A percentile compares a stretch with the other conserved stretches of the same genome.
Evolutionary conservation across 2,113 vertebrate species (phyloP).

Genomic region (Tragulus kanchil): DNA sequence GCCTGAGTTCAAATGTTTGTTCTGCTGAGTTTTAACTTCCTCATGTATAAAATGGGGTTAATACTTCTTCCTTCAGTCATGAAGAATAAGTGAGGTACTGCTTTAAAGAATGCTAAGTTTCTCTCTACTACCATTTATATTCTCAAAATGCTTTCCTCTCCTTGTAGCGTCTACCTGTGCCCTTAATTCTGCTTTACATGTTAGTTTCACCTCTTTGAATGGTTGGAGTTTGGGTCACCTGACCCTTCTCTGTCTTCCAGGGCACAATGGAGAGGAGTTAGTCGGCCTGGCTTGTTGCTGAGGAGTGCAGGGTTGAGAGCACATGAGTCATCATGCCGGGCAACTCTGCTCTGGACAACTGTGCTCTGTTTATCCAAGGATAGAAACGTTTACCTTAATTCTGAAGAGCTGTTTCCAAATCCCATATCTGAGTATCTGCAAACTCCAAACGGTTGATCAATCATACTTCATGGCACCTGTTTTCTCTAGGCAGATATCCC

Average conservation of each 20-base stretch:
- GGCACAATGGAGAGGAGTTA: background rate
- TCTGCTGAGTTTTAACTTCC: background rate
- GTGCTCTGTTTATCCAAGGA: background rate
- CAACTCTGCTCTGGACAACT: background rate
- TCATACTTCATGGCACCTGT: background rate
- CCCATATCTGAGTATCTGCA: background rate
- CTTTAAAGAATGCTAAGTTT: background rate
- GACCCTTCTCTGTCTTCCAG: background rate
- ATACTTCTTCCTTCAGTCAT: background rate
- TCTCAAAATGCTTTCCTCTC: background rate
- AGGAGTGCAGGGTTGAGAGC: background rate
- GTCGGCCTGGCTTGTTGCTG: background rate
- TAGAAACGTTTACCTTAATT: constrained; percentile 50
- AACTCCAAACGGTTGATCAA: constrained; percentile 14
- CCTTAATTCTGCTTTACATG: background rate
- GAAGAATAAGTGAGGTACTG: background rate
- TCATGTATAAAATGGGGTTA: background rate
- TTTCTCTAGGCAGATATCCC: background rate
- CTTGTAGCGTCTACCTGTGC: background rate
- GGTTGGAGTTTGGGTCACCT: background rate
- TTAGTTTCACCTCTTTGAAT: background rate
- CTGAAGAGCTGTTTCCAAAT: constrained; percentile 21
- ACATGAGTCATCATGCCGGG: background rate
- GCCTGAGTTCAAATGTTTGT: background rate
- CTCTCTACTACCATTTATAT: background rate